These are phyloP conservation scores for Stenodera caucasica DNA, from an alignment of 2,888 invertebrate species.

Conservation along the genomic window DNA sequence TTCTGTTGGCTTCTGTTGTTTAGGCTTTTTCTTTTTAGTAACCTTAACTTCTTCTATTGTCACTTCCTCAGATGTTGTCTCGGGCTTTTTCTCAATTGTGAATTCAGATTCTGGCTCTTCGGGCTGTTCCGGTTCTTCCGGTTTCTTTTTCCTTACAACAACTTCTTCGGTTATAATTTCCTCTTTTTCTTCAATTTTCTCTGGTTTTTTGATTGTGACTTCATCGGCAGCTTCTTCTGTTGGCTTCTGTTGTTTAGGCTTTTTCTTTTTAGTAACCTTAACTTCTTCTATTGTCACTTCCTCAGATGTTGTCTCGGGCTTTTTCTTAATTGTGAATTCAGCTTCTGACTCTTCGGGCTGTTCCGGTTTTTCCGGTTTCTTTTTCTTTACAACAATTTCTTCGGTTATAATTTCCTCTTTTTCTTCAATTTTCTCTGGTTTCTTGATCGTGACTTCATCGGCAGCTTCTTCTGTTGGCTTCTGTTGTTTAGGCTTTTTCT, in stretches of 20 bases:
- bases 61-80: conserved; percentile 46
- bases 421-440: conserved; percentile 28
- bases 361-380: conserved; percentile 33
- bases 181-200: conserved; percentile 37
- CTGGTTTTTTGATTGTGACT: conserved; percentile 30
- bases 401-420: conserved; percentile 37
- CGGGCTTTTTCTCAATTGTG: conserved; percentile 47
- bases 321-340: conserved; percentile 63
- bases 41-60: conserved; percentile 53
- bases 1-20: conserved; percentile 32
- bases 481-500: conserved; percentile 44
- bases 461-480: conserved; percentile 31
- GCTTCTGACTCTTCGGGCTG: conserved; percentile 68
- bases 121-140: conserved; percentile 25
- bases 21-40: conserved; percentile 51
- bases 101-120: conserved; percentile 34
- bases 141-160: conserved; percentile 41
- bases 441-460: conserved; percentile 34
- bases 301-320: conserved; percentile 57
- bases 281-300: conserved; percentile 47
- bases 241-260: conserved; percentile 37
- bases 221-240: conserved; percentile 42
- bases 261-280: conserved; percentile 27
- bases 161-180: conserved; percentile 30
- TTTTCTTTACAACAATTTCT: conserved; percentile 39